A percentile compares a stretch with the other conserved stretches of the same genome.
These are phyloP conservation scores for Drosophila watanabei DNA, from an alignment of 1,140 invertebrate genomes.

Conservation along the genomic window DNA sequence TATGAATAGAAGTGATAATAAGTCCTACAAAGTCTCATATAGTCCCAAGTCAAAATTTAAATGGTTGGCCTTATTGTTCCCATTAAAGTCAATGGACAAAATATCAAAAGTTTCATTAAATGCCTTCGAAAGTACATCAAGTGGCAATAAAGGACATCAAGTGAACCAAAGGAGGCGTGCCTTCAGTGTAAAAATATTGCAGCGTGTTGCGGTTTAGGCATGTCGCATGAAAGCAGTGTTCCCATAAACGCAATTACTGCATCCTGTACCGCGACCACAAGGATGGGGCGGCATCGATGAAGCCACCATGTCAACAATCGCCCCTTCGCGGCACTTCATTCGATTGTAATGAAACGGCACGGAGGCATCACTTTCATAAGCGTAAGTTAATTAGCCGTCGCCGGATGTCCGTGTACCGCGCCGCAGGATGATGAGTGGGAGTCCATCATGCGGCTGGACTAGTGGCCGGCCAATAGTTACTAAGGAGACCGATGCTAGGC, in stretches of 20 bases:
- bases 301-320: slow-evolving; percentile 1
- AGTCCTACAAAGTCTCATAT: background rate
- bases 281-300: background rate
- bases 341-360: slow-evolving; percentile 5
- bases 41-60: background rate
- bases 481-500: background rate
- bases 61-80: no score
- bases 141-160: background rate
- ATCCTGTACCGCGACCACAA: background rate
- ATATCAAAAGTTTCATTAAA: background rate
- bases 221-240: background rate
- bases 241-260: slow-evolving; percentile 13
- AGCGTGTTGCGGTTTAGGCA: background rate
- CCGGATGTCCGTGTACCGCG: background rate
- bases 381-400: slow-evolving; percentile 30
- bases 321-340: background rate
- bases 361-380: background rate
- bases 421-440: background rate
- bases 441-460: background rate
- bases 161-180: background rate
- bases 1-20: background rate
- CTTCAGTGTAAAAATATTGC: background rate
- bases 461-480: background rate
- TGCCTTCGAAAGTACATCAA: background rate
- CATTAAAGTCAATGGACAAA: background rate